Evolutionary conservation across 2,888 invertebrate genomes (phyloP).

Genomic region (Ophion slaviceki): DNA sequence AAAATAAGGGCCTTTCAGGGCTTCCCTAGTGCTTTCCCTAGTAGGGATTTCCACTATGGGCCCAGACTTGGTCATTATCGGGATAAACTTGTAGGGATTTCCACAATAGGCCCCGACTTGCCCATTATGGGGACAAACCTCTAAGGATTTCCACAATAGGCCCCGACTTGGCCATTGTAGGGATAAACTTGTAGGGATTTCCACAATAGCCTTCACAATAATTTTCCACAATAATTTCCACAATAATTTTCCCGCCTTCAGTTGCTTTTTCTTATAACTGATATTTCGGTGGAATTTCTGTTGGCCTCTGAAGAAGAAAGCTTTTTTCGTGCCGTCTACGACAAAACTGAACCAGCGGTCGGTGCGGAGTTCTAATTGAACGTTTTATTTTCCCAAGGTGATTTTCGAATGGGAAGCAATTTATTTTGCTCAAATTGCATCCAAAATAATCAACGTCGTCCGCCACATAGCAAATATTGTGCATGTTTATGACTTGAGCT

Average conservation of each 20-base stretch:
- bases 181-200: too few species aligned
- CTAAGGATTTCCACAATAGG: too few species aligned
- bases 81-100: too few species aligned
- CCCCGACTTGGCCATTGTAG: too few species aligned
- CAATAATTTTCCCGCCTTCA: not conserved
- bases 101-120: too few species aligned
- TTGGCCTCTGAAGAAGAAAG: too few species aligned
- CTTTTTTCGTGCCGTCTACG: constrained; percentile 20
- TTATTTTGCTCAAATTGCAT: constrained; percentile 49
- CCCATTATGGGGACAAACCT: too few species aligned
- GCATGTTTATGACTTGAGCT: constrained; percentile 44
- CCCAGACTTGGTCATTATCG: too few species aligned
- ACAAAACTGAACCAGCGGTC: constrained; percentile 30
- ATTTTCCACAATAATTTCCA: constrained; percentile 18
- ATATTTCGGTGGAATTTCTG: not conserved
- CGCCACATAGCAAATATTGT: constrained; percentile 40
- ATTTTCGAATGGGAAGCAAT: constrained; percentile 52
- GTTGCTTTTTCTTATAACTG: not conserved
- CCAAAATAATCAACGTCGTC: constrained; percentile 7
- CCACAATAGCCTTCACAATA: not conserved
- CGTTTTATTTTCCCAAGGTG: constrained; percentile 39
- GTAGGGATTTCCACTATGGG: too few species aligned
- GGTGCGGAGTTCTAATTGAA: constrained; percentile 33
- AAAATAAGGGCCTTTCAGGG: too few species aligned
- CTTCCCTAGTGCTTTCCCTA: too few species aligned